Base-by-base conservation (phyloP, 1,140 invertebrate species). In the Neodiprion virginianus region DNA sequence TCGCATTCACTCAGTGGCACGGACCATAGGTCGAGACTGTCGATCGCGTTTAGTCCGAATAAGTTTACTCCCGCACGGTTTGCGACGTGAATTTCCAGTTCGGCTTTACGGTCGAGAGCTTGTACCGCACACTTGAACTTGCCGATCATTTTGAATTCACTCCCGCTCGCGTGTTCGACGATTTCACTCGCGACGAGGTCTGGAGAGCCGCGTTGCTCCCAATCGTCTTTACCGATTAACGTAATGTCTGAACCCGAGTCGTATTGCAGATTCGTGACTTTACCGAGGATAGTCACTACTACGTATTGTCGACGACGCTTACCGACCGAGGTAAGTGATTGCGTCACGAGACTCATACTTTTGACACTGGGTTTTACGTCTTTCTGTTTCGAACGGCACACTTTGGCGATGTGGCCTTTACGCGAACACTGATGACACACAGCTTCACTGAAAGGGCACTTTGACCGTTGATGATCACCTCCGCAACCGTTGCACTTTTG, bases 361-460 rank as follows among this genome's bases (percentile, higher is more conserved):
- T 71, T 71, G 69, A 48, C 65, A 40, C 67, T 48, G 7, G 17
- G 10, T 67, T 48, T 72, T 47, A 11, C 14, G 67, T 61, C 65
- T 66, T 75, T 14, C 48, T 61, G 70, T 72, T 75, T 74, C 1
- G 78, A 75, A 69, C 48, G 71, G 48, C 79, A 79, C 0, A 78
- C 77, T 23, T 72, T 76, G 1, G 75, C 17, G 1, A 82, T 75
- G 48, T 79, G 80, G 0, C 77, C 78, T 69, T 78, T 78, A 50
- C 73, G 77, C 7, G 66, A 12, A 65, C 80, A 80, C 1, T 61
- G 69, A 23, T 80, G 75, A 67, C 79, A 80, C 12, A 68, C 49
- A 12, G 76, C 73, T 12, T 77, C 71, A 21, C 40, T n/a, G 23
- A 76, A 77, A 21, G 61, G 71, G 48, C 76, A 79, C 67, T 53